A percentile compares a stretch with the other conserved stretches of the same genome.
phyloP scores from a whole-genome alignment of 2,113 vertebrate genomes.

The Perca fluviatilis region DNA sequence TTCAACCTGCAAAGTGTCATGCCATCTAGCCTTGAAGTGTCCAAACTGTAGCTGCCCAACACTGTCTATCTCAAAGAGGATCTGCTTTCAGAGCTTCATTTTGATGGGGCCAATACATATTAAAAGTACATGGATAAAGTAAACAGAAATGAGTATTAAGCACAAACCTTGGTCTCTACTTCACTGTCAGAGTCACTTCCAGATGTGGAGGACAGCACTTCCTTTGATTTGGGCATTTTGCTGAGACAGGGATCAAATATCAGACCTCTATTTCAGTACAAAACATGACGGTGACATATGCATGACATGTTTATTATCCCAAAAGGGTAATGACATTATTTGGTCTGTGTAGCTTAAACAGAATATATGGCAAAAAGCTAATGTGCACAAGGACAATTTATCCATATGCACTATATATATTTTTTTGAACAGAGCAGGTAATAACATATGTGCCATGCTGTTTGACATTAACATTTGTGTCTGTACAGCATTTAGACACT shows the following conservation, averaged over 20 bases:
- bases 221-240: conserved; percentile 99
- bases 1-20: not conserved
- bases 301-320: not conserved
- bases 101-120: not conserved
- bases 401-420: not conserved
- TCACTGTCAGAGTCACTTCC: conserved; percentile 97
- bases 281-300: not conserved
- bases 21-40: not conserved
- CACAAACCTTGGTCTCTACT: conserved; percentile 93
- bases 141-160: not conserved
- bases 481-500: not conserved
- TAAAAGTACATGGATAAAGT: too few relatives aligned
- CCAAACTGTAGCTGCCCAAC: too few relatives aligned
- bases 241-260: conserved; percentile 28
- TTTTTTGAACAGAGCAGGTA: not conserved
- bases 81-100: not conserved
- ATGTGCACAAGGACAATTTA: not conserved
- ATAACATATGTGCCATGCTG: too few relatives aligned
- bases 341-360: not conserved
- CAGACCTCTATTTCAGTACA: not conserved
- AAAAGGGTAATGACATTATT: not conserved
- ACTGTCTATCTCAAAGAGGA: not conserved
- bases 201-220: conserved; percentile 94
- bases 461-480: not conserved
- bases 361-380: not conserved